Conservation (phyloP, 2,888 invertebrate genomes). For the Agrochola lota region DNA sequence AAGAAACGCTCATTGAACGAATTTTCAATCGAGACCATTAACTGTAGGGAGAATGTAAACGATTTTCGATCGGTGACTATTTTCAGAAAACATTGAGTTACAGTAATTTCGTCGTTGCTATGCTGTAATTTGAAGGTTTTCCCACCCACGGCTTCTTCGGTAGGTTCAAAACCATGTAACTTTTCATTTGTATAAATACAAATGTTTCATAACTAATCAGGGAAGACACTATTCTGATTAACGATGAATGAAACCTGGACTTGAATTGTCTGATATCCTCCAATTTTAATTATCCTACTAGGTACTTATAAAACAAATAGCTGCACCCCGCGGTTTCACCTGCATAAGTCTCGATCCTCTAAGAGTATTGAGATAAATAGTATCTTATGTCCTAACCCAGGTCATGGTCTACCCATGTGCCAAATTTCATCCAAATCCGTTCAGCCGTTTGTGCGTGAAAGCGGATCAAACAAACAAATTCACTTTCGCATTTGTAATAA, state of each 20-base stretch:
- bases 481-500: too few species aligned
- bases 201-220: neutral
- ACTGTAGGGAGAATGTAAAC: constrained; percentile 37
- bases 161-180: neutral
- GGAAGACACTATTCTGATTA: neutral
- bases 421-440: too few species aligned
- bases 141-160: neutral
- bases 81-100: constrained; percentile 29
- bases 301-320: too few species aligned
- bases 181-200: too few species aligned
- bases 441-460: too few species aligned
- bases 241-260: neutral
- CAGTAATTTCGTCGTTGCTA: constrained; percentile 18
- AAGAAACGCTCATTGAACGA: constrained; percentile 44
- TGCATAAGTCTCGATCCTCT: too few species aligned
- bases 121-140: neutral
- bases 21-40: constrained; percentile 47
- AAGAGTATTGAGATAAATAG: too few species aligned
- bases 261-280: neutral
- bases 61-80: constrained; percentile 49
- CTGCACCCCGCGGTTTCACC: too few species aligned
- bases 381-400: too few species aligned
- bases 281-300: neutral
- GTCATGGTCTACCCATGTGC: too few species aligned
- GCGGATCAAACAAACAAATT: too few species aligned